A percentile compares a stretch with the other conserved stretches of the same genome.
phyloP scores from a whole-genome alignment of 2,113 vertebrate genomes.

The Cercopithecus mona region DNA sequence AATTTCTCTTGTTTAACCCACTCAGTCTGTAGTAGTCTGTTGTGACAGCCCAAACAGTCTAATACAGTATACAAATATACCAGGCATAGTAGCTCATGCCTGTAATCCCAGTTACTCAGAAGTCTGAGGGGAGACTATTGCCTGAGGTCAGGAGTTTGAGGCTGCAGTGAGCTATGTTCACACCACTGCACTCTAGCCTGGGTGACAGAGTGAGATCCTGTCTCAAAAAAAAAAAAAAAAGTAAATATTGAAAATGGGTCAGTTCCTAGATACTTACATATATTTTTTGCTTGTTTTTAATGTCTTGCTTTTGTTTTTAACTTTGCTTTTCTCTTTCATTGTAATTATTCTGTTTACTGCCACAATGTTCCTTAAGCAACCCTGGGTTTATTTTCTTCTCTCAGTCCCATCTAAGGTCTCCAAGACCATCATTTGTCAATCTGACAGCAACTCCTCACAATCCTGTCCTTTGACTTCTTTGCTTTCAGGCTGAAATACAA shows the following conservation, averaged over 20 bases:
- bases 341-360: not conserved
- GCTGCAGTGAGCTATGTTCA: too few species aligned
- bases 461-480: not conserved
- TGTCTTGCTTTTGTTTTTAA: not conserved
- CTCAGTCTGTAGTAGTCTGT: not conserved
- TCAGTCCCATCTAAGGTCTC: not conserved
- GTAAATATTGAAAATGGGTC: too few species aligned
- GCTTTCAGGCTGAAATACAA: not conserved
- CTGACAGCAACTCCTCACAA: not conserved
- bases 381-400: not conserved
- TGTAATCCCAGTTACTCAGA: too few species aligned
- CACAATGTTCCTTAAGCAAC: not conserved
- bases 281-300: too few species aligned
- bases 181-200: too few species aligned
- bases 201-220: too few species aligned
- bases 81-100: too few species aligned
- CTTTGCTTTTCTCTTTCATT: not conserved
- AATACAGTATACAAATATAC: not conserved
- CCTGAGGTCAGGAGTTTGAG: too few species aligned
- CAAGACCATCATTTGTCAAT: not conserved
- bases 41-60: not conserved
- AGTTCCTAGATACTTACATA: too few species aligned
- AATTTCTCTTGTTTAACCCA: not conserved
- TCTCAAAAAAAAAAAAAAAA: too few species aligned
- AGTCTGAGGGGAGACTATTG: too few species aligned